Evolutionary conservation across 1,140 invertebrate genomes (phyloP).

Genomic region (Temnothorax longispinosus): DNA sequence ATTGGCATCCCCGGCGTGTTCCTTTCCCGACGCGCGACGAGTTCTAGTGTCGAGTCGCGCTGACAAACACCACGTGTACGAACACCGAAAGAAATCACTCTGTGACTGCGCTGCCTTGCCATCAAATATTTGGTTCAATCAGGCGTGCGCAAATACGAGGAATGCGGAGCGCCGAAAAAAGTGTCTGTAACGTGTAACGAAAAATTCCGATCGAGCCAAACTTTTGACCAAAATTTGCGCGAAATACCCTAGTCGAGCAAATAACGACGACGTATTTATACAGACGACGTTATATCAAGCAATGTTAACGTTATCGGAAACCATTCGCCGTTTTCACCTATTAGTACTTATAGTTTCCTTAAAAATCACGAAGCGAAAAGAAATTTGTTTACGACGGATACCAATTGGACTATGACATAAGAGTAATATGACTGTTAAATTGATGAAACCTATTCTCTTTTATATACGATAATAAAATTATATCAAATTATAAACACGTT

Average conservation of each 20-base stretch:
- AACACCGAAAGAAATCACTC: conserved; percentile 28
- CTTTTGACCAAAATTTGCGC: conserved; percentile 50
- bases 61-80: not conserved
- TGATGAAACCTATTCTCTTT: not conserved
- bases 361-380: not conserved
- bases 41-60: not conserved
- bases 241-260: conserved; percentile 17
- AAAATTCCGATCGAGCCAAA: conserved; percentile 30
- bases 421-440: not conserved
- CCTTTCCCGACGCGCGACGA: not conserved
- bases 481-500: not conserved
- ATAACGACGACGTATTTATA: conserved; percentile 44
- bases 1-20: not conserved
- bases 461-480: not conserved
- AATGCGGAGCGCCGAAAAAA: conserved; percentile 23
- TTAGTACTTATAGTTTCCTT: not conserved
- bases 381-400: not conserved
- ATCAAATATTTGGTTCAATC: conserved; percentile 66
- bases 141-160: conserved; percentile 49
- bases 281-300: not conserved
- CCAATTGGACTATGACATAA: too few species aligned
- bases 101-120: conserved; percentile 33
- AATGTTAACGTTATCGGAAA: conserved; percentile 35
- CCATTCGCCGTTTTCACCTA: not conserved
- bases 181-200: conserved; percentile 4